A percentile compares a stretch with the other conserved stretches of the same genome.
These are phyloP conservation scores for Geotrupes spiniger DNA, from an alignment of 2,888 invertebrate species.

Conservation along the genomic window DNA sequence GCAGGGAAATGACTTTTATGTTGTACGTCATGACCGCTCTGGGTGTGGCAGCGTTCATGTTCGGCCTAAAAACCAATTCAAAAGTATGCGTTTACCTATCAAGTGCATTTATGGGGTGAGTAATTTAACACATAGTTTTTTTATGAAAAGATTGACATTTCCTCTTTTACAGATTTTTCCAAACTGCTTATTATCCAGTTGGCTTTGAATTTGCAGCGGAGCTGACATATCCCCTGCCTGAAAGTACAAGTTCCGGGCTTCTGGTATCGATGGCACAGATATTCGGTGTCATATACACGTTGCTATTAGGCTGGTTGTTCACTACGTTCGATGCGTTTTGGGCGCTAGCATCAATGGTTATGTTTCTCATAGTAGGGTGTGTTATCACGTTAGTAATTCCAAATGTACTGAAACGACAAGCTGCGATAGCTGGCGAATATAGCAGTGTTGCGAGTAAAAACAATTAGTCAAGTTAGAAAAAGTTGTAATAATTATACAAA, in stretches of 20 bases:
- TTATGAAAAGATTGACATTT: neutral
- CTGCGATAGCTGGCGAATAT: constrained; percentile 12
- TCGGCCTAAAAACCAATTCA: constrained; percentile 26
- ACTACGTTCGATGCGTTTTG: constrained; percentile 23
- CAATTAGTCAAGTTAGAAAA: too few species aligned
- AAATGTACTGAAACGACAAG: constrained; percentile 24
- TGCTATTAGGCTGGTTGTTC: constrained; percentile 21
- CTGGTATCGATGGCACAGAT: constrained; percentile 35
- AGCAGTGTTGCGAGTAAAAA: too few species aligned
- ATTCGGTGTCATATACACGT: constrained; percentile 32
- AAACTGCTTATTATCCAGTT: constrained; percentile 36
- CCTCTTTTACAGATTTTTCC: constrained; percentile 29
- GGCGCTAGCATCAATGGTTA: constrained; percentile 22
- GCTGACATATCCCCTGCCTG: constrained; percentile 37
- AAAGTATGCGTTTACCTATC: constrained; percentile 27
- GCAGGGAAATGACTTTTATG: constrained; percentile 28
- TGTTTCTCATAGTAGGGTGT: constrained; percentile 18
- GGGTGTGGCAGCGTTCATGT: constrained; percentile 30
- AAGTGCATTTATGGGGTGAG: constrained; percentile 30
- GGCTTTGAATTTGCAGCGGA: constrained; percentile 39
- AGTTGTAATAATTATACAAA: too few species aligned
- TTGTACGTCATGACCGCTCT: constrained; percentile 28
- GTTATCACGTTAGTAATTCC: constrained; percentile 23
- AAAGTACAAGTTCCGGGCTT: constrained; percentile 37
- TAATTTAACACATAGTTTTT: constrained; percentile 1